Conservation (phyloP, 2,888 invertebrate genomes). For the Caenorhabditis afra region DNA sequence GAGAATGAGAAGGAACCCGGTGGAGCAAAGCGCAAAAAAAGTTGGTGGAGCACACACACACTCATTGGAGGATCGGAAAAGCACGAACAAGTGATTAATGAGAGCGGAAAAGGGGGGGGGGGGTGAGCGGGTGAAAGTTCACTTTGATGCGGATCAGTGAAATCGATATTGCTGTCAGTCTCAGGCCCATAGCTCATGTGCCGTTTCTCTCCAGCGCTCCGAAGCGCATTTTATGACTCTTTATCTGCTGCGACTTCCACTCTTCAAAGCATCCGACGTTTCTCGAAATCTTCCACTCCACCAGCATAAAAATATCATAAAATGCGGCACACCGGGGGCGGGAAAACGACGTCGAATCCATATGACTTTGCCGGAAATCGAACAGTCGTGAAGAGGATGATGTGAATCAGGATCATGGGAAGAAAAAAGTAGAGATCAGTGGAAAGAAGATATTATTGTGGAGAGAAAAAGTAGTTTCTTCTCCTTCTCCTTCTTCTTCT, state of each 20-base stretch:
- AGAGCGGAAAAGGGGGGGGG: neutral
- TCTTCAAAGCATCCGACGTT: conserved; percentile 2
- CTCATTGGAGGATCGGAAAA: neutral
- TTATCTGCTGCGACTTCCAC: conserved; percentile 45
- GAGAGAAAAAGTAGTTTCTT: conserved; percentile 35
- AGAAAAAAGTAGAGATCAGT: conserved; percentile 52
- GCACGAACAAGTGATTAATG: conserved; percentile 33
- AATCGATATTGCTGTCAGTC: conserved; percentile 47
- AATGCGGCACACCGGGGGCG: neutral
- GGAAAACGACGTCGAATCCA: conserved; percentile 27
- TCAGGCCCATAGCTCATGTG: conserved; percentile 21
- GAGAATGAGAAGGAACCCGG: neutral
- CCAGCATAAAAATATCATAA: conserved; percentile 53
- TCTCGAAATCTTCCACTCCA: conserved; percentile 27
- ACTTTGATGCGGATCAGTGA: conserved; percentile 8
- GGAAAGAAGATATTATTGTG: conserved; percentile 48
- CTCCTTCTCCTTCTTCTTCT: conserved; percentile 18
- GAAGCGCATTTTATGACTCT: conserved; percentile 53
- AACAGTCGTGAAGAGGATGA: conserved; percentile 4
- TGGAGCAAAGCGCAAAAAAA: conserved; percentile 22
- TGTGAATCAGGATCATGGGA: conserved; percentile 32
- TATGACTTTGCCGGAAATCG: conserved; percentile 3
- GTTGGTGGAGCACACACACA: neutral
- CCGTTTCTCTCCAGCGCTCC: conserved; percentile 17
- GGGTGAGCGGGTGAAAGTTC: conserved; percentile 10